Evolutionary conservation across 2,797 vertebrate genomes (phyloP).

Genomic region (Siniperca undulata): DNA sequence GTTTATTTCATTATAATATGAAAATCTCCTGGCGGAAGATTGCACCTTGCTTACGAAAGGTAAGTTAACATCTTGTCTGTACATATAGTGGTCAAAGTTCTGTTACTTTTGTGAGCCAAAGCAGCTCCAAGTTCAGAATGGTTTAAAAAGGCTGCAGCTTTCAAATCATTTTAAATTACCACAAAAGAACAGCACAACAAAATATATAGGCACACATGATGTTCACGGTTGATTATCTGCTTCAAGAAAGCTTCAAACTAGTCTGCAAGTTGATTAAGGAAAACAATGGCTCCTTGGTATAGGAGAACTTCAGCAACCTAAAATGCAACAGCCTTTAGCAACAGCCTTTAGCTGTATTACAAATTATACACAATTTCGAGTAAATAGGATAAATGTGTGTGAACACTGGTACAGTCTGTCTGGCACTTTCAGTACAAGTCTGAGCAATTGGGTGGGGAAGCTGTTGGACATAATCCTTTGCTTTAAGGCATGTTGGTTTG

Average conservation of each 20-base stretch:
- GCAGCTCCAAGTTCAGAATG: background rate
- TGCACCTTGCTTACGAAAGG: background rate
- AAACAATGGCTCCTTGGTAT: background rate
- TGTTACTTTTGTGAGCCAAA: background rate
- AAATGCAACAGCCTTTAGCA: background rate
- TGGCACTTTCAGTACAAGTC: background rate
- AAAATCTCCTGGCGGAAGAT: background rate
- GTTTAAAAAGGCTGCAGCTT: background rate
- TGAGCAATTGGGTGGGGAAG: background rate
- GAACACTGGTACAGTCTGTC: background rate
- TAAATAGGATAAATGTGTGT: background rate
- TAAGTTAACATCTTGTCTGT: background rate
- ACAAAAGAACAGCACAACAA: background rate
- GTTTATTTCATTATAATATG: background rate
- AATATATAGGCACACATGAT: background rate
- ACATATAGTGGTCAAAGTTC: no score
- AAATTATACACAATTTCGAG: background rate
- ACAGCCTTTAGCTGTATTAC: background rate
- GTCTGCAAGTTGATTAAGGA: background rate
- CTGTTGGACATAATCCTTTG: background rate
- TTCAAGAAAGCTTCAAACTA: background rate
- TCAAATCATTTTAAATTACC: background rate
- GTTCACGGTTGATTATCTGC: background rate
- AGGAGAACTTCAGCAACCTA: background rate
- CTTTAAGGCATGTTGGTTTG: background rate